phyloP scores from a whole-genome alignment of 2,797 vertebrate genomes.

The Amazona finschi region DNA sequence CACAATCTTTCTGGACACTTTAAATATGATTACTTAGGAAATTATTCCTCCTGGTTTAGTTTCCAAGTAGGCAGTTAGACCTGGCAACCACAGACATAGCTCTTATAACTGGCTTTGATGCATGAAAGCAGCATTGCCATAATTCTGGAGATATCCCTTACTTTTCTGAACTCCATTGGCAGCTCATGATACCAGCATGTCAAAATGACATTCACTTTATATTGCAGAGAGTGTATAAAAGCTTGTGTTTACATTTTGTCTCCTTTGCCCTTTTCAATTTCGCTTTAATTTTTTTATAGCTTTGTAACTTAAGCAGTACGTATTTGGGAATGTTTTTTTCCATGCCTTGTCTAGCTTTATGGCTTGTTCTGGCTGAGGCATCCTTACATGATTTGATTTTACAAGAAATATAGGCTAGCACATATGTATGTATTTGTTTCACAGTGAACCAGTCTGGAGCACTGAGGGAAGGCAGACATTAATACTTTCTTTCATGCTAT shows the following conservation, averaged over 20 bases:
- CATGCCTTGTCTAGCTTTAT: conserved; percentile 73
- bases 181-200: neutral
- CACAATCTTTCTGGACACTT: neutral
- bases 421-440: conserved; percentile 33
- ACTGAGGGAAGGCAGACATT: neutral
- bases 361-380: conserved; percentile 61
- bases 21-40: neutral
- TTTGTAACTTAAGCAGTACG: conserved; percentile 67
- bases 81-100: neutral
- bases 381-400: conserved; percentile 53
- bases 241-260: conserved; percentile 35
- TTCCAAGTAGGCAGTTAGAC: neutral
- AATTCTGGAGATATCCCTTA: conserved; percentile 6
- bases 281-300: conserved; percentile 65
- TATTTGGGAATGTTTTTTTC: conserved; percentile 62
- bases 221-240: neutral
- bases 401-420: conserved; percentile 38
- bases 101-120: neutral
- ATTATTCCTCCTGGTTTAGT: neutral
- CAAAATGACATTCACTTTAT: neutral
- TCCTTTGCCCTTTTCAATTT: conserved; percentile 58
- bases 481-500: conserved; percentile 3
- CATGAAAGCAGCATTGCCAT: neutral
- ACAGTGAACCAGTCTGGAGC: conserved; percentile 8
- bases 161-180: conserved; percentile 17